These are phyloP conservation scores for fruit fly (Drosophila melanogaster) DNA, from an alignment of 1,140 invertebrate genomes.

Conservation along the genomic window DNA sequence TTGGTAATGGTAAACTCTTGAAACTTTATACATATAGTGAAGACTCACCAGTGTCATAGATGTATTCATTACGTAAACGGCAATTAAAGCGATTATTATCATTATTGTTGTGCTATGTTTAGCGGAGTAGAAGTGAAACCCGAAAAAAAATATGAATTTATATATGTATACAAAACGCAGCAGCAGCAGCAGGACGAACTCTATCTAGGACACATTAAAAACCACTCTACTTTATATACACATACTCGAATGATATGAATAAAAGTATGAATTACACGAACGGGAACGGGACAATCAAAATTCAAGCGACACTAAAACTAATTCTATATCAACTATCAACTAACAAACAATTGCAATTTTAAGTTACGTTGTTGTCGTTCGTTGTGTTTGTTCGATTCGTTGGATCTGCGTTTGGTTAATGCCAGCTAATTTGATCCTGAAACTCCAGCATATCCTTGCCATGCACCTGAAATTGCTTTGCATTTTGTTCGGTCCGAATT, in stretches of 20 bases:
- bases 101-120: slow-evolving; percentile 75
- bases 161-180: slow-evolving; percentile 47
- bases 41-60: slow-evolving; percentile 13
- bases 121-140: slow-evolving; percentile 42
- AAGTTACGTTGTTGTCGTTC: slow-evolving; percentile 43
- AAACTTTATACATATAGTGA: slow-evolving; percentile 36
- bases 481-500: slow-evolving; percentile 24
- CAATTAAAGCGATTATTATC: slow-evolving; percentile 66
- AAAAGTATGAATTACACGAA: slow-evolving; percentile 43
- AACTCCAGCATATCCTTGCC: slow-evolving; percentile 43
- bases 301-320: slow-evolving; percentile 67
- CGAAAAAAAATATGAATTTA: slow-evolving; percentile 53
- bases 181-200: slow-evolving; percentile 26
- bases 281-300: slow-evolving; percentile 81
- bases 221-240: slow-evolving; percentile 44
- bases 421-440: slow-evolving; percentile 21
- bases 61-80: slow-evolving; percentile 47
- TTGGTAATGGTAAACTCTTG: slow-evolving; percentile 53
- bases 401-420: slow-evolving; percentile 15
- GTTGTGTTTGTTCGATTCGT: slow-evolving; percentile 46
- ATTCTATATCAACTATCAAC: slow-evolving; percentile 42
- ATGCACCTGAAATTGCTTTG: slow-evolving; percentile 44
- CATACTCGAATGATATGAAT: slow-evolving; percentile 53
- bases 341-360: slow-evolving; percentile 27
- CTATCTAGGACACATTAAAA: slow-evolving; percentile 32